These are phyloP conservation scores for Muscidifurax raptorellus DNA, from an alignment of 1,140 invertebrate species.

Conservation along the genomic window DNA sequence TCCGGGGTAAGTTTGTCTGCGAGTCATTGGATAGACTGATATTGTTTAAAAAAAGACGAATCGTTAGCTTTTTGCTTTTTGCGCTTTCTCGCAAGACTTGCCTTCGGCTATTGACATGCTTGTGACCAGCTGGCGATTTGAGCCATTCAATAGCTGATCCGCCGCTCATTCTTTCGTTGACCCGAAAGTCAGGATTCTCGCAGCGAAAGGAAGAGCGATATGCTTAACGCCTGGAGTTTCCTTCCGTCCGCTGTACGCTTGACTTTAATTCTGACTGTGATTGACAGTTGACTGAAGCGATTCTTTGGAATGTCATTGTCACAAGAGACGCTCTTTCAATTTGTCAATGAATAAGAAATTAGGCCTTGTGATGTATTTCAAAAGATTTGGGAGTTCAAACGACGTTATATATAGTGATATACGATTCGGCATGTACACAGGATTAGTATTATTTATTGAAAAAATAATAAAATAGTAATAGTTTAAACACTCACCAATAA, in stretches of 20 bases:
- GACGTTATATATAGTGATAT: not conserved
- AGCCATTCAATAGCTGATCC: conserved; percentile 3
- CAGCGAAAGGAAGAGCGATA: not conserved
- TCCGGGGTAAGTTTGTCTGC: not conserved
- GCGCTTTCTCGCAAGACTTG: not conserved
- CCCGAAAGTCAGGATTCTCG: conserved; percentile 4
- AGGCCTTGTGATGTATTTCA: not conserved
- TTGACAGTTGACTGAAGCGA: conserved; percentile 9
- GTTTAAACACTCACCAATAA: not conserved
- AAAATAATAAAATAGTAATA: not conserved
- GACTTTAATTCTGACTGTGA: conserved; percentile 19
- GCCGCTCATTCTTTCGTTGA: not conserved
- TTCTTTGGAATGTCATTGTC: not conserved
- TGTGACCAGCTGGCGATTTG: not conserved
- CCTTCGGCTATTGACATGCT: not conserved
- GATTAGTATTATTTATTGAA: no score
- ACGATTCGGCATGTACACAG: no score
- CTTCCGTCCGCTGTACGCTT: not conserved
- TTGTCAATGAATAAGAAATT: conserved; percentile 48
- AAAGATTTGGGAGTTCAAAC: not conserved
- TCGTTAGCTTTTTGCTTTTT: not conserved
- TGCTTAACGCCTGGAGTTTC: conserved; percentile 2
- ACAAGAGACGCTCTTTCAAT: conserved; percentile 38
- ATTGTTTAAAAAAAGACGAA: no score
- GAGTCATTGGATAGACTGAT: no score